Evolutionary conservation across 2,888 invertebrate species (phyloP), one percentile per base, ranked within the genome.

Genomic region (Coelogynopora nodosa): DNA sequence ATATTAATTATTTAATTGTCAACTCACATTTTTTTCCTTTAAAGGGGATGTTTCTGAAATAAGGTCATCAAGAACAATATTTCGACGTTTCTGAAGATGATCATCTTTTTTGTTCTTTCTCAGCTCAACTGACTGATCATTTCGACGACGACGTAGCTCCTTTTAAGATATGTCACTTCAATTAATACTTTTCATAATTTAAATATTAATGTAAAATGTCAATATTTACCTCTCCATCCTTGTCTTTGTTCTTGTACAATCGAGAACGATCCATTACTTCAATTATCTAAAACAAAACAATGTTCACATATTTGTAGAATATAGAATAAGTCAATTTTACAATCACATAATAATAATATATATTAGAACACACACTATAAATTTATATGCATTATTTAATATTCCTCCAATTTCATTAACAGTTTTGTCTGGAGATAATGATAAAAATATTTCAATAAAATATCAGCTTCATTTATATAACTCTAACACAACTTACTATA

Each of bases 51-150:
- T 1, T 30, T 67, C 49, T 31, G 93, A 85, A 31, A 89, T 89
- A 92, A 93, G 93, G 23, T 93, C 94, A 0, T 92, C 93, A 0
- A 94, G 92, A 0, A 93, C 94, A 89, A 97, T 94, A 89, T 97
- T 97, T 86, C 98, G 93, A 27, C 96, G 93, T 92, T 99, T 99
- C 86, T 95, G 94, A 67, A 98, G 93, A 91, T 97, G 97, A 89
- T 98, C 97, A 92, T 98, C 97, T 89, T 97, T 95, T 87, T 95
- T 95, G 26, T 96, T 95, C 93, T 98, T 98, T 23, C 98, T 94
- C 31, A 99, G 93, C 89, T 97, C 96, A 0, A 98, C 94, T 0
- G 95, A 95, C 82, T 95, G 94, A 91, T 97, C 97, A 87, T 94
- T 95, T 86, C 98, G 94, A 88, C 97, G 94, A 88, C 96, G 94